Evolutionary conservation across 2,797 vertebrate species (phyloP).

Genomic region (Lophius americanus): DNA sequence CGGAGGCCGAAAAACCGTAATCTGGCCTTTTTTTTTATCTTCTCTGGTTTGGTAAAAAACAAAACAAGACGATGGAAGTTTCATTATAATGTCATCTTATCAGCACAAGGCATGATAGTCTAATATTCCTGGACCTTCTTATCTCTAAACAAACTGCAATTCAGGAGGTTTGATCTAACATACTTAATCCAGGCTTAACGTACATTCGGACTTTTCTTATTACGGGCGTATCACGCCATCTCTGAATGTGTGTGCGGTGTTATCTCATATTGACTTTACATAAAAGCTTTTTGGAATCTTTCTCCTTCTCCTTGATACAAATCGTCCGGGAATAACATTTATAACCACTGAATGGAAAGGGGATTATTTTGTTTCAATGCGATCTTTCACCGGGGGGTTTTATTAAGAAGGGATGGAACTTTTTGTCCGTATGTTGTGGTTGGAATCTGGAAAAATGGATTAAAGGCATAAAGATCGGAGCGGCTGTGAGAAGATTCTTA

Average conservation of each 20-base stretch:
- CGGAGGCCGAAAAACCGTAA: background rate
- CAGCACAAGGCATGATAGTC: background rate
- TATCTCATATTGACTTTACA: background rate
- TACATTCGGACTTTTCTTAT: background rate
- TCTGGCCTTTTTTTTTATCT: background rate
- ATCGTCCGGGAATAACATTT: too few species aligned
- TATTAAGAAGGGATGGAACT: too few species aligned
- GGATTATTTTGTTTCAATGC: too few species aligned
- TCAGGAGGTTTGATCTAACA: constrained; percentile 6
- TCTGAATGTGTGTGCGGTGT: background rate
- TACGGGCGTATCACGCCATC: background rate
- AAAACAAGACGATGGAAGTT: background rate
- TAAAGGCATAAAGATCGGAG: too few species aligned
- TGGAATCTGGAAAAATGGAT: too few species aligned
- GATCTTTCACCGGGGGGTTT: too few species aligned
- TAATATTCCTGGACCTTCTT: background rate
- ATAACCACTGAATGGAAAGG: too few species aligned
- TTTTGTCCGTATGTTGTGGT: too few species aligned
- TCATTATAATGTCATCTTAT: constrained; percentile 4
- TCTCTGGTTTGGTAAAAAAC: constrained; percentile 1
- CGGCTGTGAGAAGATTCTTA: too few species aligned
- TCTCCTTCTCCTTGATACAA: too few species aligned
- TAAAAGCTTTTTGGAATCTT: background rate
- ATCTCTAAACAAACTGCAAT: constrained; percentile 7
- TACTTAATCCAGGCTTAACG: background rate